Base-by-base conservation (phyloP, 2,888 invertebrate genomes). In the Drosophila nr. fundita region DNA sequence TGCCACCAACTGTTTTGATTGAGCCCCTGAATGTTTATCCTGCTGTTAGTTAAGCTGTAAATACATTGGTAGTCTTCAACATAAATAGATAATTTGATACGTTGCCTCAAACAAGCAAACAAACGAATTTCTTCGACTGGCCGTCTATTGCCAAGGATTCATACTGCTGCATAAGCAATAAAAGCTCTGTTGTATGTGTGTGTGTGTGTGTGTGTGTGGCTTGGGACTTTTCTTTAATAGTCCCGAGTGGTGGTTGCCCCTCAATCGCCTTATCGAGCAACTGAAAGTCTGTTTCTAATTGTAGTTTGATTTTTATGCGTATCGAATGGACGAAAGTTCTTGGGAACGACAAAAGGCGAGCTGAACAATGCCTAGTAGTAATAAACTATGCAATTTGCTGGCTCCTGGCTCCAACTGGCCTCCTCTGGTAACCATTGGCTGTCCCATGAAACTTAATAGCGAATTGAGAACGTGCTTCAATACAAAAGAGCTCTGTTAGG, bases 221-320 rank as follows among this genome's bases (percentile, higher is more conserved):
- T 73, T 68, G 64, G 72, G 75, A 64, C 74, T 74, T 40, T 42
- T n/a, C 63, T 58, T 78, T 81, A 76, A 78, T 78, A 82, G 87
- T 71, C 72, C 68, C 71, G 49, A 57, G 71, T 73, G 69, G 63
- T 68, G 55, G 36, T 38, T 57, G 54, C 48, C 71, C 42, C 32
- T 40, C 27, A 40, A 3, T 29, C n/a, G n/a, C 15, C 40, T n/a
- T 27, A 29, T 55, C 42, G 24, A 45, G 54, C 63, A 62, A 61
- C 72, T 72, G 60, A 59, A 68, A 63, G 68, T 76, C 88, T 86
- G 81, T 70, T 81, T 81, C 87, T 87, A 87, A 87, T 87, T 87
- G 87, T 90, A 78, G 81, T 88, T 90, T 87, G 90, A 87, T 87
- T 87, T 88, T 78, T 78, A 76, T 85, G 78, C 88, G 90, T 85